These are phyloP conservation scores for Cryptoprocta ferox DNA, from an alignment of 2,797 vertebrate genomes.

Conservation along the genomic window DNA sequence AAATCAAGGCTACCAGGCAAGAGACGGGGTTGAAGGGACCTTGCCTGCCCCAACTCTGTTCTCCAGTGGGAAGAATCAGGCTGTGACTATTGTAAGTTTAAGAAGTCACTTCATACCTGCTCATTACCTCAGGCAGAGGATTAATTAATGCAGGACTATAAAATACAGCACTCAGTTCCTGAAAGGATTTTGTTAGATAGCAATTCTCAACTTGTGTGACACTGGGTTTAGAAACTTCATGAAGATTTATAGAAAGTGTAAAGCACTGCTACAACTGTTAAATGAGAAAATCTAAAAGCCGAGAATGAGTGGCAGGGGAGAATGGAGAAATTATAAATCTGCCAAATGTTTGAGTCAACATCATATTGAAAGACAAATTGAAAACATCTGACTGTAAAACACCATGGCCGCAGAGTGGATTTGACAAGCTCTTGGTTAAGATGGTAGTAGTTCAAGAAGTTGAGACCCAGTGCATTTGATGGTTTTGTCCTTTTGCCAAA, in stretches of 20 bases:
- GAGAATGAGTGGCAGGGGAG: conserved; percentile 48
- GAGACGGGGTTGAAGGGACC: not conserved
- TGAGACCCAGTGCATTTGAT: not conserved
- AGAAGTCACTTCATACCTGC: not conserved
- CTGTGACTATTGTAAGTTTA: not conserved
- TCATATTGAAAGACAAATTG: conserved; percentile 43
- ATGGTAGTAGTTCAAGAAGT: not conserved
- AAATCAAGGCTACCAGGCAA: not conserved
- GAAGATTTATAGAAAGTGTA: conserved; percentile 54
- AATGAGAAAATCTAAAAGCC: conserved; percentile 63
- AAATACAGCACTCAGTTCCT: not conserved
- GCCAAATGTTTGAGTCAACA: conserved; percentile 28
- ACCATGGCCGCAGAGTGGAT: not conserved
- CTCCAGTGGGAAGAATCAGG: not conserved
- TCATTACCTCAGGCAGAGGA: not conserved
- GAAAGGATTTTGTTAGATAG: not conserved
- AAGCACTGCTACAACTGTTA: conserved; percentile 35
- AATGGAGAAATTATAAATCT: conserved; percentile 40
- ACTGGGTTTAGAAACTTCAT: not conserved
- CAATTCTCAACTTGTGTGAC: not conserved
- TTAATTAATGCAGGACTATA: not conserved
- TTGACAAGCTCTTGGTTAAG: not conserved
- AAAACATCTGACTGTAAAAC: conserved; percentile 43
- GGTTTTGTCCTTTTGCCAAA: not conserved
- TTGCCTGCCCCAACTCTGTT: not conserved